Evolutionary conservation across 2,888 invertebrate genomes (phyloP), one percentile per base, ranked within the genome.

Genomic region (Drosophila sordidula): DNA sequence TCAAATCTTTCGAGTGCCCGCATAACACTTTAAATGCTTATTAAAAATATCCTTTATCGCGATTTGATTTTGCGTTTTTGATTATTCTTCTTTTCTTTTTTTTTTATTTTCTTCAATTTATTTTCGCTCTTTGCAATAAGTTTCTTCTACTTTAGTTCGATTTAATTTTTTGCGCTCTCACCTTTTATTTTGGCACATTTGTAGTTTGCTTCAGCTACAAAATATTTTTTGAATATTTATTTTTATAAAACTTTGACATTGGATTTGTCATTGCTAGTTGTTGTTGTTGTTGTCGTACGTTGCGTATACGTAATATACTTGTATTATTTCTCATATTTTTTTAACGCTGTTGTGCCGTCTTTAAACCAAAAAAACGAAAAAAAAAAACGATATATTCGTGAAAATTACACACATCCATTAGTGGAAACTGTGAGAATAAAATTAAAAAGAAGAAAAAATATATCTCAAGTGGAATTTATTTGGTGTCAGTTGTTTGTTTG

Each of bases 221-320:
- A 50, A 34, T 26, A 47, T 36, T 62, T 70, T 76, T 74, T 70
- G 25, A 80, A 87, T 78, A 87, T 87, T 85, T 88, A 83, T 89
- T 88, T 87, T 81, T 85, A 83, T 86, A 82, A 87, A 82, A 66
- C 77, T 88, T 88, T 89, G 90, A 89, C 90, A 90, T 90, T 90
- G 90, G 87, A 82, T 90, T 88, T 90, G 90, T 89, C 90, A 90
- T 90, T 90, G 89, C 78, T 85, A 54, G 59, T 34, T 66, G 42
- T 49, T 68, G 59, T 34, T 66, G 42, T 49, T 68, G 68, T 41
- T 51, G 51, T 39, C 62, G 58, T 73, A 70, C 64, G 75, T 72
- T 74, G 72, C 85, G 87, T 85, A 85, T 85, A 78, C 87, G 87
- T 85, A 87, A 87, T 85, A 85, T 68, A 72, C 70, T 39, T 71